Evolutionary conservation across 2,888 invertebrate genomes (phyloP).

Genomic region (Luffia ferchaultella): DNA sequence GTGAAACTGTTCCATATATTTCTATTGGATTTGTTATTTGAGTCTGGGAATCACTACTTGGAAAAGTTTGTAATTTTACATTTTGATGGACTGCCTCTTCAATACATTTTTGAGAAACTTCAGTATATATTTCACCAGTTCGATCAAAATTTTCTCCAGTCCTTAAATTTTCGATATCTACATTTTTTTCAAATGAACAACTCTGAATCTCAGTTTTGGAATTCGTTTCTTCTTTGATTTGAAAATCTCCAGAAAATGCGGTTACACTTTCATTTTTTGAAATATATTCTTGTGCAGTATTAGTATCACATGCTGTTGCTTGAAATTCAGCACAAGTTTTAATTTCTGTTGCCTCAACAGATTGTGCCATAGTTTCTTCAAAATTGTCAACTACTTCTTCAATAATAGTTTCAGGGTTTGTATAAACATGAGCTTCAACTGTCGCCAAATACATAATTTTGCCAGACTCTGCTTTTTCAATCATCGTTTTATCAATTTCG

Average conservation of each 20-base stretch:
- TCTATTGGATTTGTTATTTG: too few species aligned
- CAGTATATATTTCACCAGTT: conserved; percentile 10
- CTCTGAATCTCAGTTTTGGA: neutral
- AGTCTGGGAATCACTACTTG: too few species aligned
- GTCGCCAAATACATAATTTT: conserved; percentile 41
- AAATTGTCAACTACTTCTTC: conserved; percentile 30
- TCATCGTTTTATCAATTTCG: conserved; percentile 3
- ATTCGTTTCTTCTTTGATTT: neutral
- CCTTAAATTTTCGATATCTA: neutral
- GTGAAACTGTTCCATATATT: too few species aligned
- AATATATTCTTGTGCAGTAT: neutral
- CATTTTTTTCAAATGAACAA: too few species aligned
- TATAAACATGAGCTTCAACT: conserved; percentile 53
- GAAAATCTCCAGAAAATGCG: too few species aligned
- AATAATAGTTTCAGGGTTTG: conserved; percentile 45
- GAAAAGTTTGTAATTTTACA: conserved; percentile 6
- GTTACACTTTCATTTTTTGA: too few species aligned
- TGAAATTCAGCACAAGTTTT: neutral
- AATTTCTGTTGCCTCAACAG: conserved; percentile 22
- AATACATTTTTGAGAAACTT: conserved; percentile 16
- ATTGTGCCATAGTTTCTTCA: conserved; percentile 29
- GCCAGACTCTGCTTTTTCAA: conserved; percentile 17
- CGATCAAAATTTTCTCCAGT: neutral
- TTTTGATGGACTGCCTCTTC: conserved; percentile 5
- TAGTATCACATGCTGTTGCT: neutral